Conservation (phyloP, 2,888 invertebrate genomes). For the Agrotis ipsilon region DNA sequence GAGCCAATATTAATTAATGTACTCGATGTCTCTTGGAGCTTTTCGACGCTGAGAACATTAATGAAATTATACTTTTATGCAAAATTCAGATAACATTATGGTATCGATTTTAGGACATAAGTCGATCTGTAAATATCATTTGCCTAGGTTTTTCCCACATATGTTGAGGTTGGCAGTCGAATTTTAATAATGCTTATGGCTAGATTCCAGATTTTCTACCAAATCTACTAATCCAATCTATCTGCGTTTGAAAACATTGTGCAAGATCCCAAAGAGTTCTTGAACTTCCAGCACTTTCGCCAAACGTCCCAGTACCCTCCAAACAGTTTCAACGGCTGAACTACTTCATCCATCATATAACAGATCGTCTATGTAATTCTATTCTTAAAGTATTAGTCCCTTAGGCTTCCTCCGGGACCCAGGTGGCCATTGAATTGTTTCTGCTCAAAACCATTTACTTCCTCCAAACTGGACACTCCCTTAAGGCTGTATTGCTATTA, state of each 20-base stretch:
- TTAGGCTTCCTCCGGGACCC: constrained; percentile 70
- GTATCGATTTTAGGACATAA: no score
- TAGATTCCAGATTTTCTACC: no score
- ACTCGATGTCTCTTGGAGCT: constrained; percentile 9
- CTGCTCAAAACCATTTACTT: constrained; percentile 78
- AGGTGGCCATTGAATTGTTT: constrained; percentile 81
- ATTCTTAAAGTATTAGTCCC: constrained; percentile 68
- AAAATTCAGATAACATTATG: background rate
- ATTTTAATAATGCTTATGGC: no score
- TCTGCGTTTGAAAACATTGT: background rate
- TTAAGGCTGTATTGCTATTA: constrained; percentile 69
- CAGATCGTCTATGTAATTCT: constrained; percentile 54
- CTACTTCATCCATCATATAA: constrained; percentile 48
- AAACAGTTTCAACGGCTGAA: constrained; percentile 10
- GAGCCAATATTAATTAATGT: constrained; percentile 14
- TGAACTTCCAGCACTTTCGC: background rate
- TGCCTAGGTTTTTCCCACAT: no score
- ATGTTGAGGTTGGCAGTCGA: no score
- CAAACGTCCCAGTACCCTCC: background rate
- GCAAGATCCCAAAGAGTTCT: background rate
- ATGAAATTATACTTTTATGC: background rate
- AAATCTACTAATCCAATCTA: no score
- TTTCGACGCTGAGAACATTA: background rate
- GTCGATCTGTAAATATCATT: no score
- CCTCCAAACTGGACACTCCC: constrained; percentile 73